Percentiles rank a stretch among this genome's conserved stretches.
Evolutionary conservation across 2,113 vertebrate species (phyloP).

Genomic region (Psittacara wagleri): DNA sequence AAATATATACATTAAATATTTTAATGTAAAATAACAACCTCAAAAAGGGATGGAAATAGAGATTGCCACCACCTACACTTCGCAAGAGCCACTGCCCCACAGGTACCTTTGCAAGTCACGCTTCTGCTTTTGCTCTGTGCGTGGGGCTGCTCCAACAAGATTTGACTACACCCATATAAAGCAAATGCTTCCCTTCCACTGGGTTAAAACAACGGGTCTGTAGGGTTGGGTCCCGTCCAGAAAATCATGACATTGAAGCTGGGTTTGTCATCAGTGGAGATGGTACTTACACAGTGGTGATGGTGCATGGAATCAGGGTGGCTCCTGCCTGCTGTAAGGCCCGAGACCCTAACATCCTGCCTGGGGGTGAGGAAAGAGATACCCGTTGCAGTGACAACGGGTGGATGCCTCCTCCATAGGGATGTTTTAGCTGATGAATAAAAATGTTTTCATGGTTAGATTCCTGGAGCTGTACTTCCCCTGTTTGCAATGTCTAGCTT

Average conservation of each 20-base stretch:
- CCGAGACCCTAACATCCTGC: rapidly evolving
- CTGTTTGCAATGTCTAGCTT: rapidly evolving
- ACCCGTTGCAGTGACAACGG: rapidly evolving
- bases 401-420: rapidly evolving
- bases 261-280: rapidly evolving
- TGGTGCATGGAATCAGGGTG: rapidly evolving
- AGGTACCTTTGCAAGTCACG: rapidly evolving
- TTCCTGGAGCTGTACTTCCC: not conserved
- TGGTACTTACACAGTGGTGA: rapidly evolving
- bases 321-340: rapidly evolving
- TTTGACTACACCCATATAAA: rapidly evolving
- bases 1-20: not conserved
- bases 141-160: not conserved
- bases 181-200: rapidly evolving
- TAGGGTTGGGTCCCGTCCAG: rapidly evolving
- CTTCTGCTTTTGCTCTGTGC: not conserved
- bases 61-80: not conserved
- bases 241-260: rapidly evolving
- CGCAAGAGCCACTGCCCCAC: not conserved
- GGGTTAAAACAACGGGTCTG: not conserved
- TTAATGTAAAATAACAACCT: not conserved
- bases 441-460: not conserved
- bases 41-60: not conserved
- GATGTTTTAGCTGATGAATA: not conserved
- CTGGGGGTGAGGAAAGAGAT: not conserved